Conservation (phyloP, 2,797 vertebrate genomes). For the Oreochromis grahami region DNA sequence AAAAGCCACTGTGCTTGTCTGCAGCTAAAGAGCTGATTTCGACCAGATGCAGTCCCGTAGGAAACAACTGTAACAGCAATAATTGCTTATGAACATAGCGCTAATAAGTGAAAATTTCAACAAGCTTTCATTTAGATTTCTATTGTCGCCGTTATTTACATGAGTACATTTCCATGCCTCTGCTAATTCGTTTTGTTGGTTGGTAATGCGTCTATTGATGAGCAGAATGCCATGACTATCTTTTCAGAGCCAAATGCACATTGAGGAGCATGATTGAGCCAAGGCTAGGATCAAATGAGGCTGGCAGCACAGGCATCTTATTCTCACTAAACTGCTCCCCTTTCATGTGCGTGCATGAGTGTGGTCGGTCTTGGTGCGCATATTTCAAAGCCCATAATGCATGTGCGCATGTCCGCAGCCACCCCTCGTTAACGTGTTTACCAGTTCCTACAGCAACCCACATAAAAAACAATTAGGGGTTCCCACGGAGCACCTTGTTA, state of each 20-base stretch:
- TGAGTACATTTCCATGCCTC: conserved; percentile 43
- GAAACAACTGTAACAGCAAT: conserved; percentile 28
- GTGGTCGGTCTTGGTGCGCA: background rate
- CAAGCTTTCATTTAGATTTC: conserved; percentile 32
- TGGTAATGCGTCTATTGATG: conserved; percentile 46
- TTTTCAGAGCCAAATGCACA: conserved; percentile 28
- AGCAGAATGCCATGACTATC: conserved; percentile 50
- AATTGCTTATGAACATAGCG: conserved; percentile 32
- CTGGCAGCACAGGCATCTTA: background rate
- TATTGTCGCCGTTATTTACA: conserved; percentile 35
- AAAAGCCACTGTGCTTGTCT: background rate
- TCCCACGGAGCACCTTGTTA: conserved; percentile 49
- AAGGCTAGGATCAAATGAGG: conserved; percentile 21
- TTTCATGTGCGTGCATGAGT: background rate
- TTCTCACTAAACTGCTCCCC: background rate
- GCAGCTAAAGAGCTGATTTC: conserved; percentile 40
- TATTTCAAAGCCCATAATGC: background rate
- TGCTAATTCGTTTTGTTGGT: conserved; percentile 29
- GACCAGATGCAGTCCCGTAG: conserved; percentile 25
- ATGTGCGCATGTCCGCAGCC: background rate
- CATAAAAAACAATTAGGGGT: conserved; percentile 50
- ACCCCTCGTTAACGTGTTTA: conserved; percentile 50
- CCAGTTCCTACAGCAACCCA: conserved; percentile 56
- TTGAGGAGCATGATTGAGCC: conserved; percentile 6
- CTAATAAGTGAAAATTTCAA: conserved; percentile 45